Evolutionary conservation across 2,113 vertebrate species (phyloP), one percentile per base, ranked within the genome.

Genomic region (Oplegnathus fasciatus): DNA sequence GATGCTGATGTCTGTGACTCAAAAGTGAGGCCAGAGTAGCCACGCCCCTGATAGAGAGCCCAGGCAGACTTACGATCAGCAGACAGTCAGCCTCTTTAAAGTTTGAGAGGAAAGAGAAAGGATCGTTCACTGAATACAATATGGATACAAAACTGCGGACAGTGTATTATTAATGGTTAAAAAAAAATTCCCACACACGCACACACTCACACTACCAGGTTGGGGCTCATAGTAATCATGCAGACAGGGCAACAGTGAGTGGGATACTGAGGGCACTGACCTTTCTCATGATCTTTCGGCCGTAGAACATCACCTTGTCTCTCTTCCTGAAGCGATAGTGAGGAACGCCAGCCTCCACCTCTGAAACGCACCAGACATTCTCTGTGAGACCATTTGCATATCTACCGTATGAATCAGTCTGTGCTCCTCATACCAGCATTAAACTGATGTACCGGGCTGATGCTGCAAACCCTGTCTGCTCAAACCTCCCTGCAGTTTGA

Each of bases 251-350:
- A 8, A n/a, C 44, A n/a, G 17, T 20, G 34, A 34, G 44, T 13
- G n/a, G 4, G 10, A 60, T 62, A 44, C 42, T 48, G 28, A 48
- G 15, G 30, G 5, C n/a, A 91, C 89, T 44, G 30, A 93, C 97
- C 97, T 98, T 98, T 75, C 98, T 96, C 97, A 99, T 98, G 87
- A 98, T 98, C 94, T 99, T 98, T 55, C 98, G 91, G 20, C 98
- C 97, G 0, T 99, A 99, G 90, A 99, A 99, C 96, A 99, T 94
- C 55, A 99, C 96, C 86, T 98, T 99, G 95, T 99, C 97, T 78
- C 97, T 96, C 92, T 99, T 99, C 79, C 97, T 96, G 78, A 98
- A 98, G 24, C 98, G 95, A 91, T 99, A 99, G 66, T 97, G 97
- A 57, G 96, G 97, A 28, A 86, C 83, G 0, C 94, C 95, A 0